Base-by-base conservation (phyloP, 1,140 invertebrate genomes). In the Akabosia matsudoensis region DNA sequence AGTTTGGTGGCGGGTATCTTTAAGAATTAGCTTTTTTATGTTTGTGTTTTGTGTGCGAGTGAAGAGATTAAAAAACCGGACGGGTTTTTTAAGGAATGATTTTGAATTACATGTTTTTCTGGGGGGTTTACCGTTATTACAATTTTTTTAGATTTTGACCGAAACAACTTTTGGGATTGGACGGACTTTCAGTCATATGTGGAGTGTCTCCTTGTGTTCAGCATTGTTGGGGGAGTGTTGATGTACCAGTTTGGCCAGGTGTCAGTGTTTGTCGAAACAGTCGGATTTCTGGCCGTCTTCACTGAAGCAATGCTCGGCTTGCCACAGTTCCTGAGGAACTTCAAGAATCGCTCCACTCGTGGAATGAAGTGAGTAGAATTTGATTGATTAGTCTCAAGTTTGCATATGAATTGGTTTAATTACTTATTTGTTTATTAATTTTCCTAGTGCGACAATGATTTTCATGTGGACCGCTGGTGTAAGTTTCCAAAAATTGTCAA, bases 151-250 rank as follows among this genome's bases (percentile, higher is more conserved):
- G 94, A 97, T 90, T 92, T 96, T 85, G 92, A 96, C 83, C 87
- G 88, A 82, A 91, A 91, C 83, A 92, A 93, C 86, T 99, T 99
- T 89, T 99, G 97, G 97, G 92, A 94, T 83, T 99, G 97, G 97
- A 97, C 96, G 76, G 96, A 99, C 86, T 97, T 99, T 84, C 91
- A 93, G 84, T 98, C 96, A 61, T 99, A 98, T 83, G 82, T 99
- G 77, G 92, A 98, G 83, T 99, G 96, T 84, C 91, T 97, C 87
- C 85, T 93, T 67, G 87, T 93, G 0, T 97, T 99, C 85, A 92
- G 92, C 73, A 89, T 92, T 22, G 83, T 92, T 4, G 90, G 93
- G 28, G 92, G 93, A 45, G 84, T 94, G 24, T 83, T 97, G 33
- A 98, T 95, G 83, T 98, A 95, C 85, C 83, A 97, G 52, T 90